Evolutionary conservation across 1,140 invertebrate genomes (phyloP).

Genomic region (Danaus plexippus): DNA sequence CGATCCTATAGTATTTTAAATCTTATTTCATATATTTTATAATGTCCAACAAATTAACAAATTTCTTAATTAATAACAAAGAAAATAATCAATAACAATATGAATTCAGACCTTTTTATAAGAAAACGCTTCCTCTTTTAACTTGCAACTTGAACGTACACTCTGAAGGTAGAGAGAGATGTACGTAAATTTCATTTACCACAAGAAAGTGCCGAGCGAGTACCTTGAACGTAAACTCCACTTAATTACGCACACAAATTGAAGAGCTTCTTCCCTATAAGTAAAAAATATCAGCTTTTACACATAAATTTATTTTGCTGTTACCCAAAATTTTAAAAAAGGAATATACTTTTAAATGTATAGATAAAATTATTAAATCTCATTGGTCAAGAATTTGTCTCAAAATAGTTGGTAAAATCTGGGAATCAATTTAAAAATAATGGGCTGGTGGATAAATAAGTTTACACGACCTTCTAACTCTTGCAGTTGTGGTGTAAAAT

Average conservation of each 20-base stretch:
- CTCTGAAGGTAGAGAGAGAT: slow-evolving; percentile 51
- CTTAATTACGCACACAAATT: slow-evolving; percentile 71
- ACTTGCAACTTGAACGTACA: slow-evolving; percentile 37
- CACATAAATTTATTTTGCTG: slow-evolving; percentile 30
- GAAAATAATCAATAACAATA: too few species aligned
- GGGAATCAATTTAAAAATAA: not conserved
- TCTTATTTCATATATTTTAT: too few species aligned
- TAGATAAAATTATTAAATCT: slow-evolving; percentile 1
- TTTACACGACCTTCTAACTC: slow-evolving; percentile 1
- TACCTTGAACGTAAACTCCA: slow-evolving; percentile 63
- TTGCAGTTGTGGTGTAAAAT: slow-evolving; percentile 9
- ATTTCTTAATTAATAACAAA: too few species aligned
- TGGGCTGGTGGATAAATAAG: slow-evolving; percentile 18
- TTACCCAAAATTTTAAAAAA: slow-evolving; percentile 5
- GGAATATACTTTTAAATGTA: not conserved
- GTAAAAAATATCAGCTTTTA: slow-evolving; percentile 54
- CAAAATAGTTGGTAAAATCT: too few species aligned
- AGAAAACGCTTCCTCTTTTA: slow-evolving; percentile 14
- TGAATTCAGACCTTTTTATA: too few species aligned
- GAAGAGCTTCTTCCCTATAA: slow-evolving; percentile 61
- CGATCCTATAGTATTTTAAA: too few species aligned
- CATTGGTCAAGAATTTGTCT: too few species aligned
- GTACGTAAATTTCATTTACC: slow-evolving; percentile 71
- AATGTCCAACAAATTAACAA: too few species aligned
- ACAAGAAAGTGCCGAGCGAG: slow-evolving; percentile 62